A percentile compares a stretch with the other conserved stretches of the same genome.
Conservation (phyloP, 2,797 vertebrate genomes). For the Anguilla anguilla region DNA sequence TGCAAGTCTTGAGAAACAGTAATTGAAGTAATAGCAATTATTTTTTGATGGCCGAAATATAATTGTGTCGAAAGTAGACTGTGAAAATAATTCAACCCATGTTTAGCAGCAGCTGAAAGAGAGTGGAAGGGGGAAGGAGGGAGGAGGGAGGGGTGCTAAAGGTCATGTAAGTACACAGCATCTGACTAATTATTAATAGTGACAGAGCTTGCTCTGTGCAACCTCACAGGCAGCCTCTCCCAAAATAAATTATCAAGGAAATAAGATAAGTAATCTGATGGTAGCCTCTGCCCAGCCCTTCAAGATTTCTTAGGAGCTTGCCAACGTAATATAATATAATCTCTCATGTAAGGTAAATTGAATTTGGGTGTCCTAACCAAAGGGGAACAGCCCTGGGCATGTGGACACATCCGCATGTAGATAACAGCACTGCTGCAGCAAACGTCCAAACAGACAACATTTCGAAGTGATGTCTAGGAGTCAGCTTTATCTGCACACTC, state of each 20-base stretch:
- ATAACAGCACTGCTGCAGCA: not conserved
- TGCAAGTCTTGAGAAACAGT: not conserved
- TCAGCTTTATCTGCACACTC: not conserved
- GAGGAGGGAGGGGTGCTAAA: not conserved
- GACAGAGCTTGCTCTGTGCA: not conserved
- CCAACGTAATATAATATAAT: not conserved
- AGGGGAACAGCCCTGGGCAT: not conserved
- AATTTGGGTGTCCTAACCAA: not conserved
- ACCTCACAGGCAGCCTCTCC: not conserved
- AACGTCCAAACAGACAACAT: not conserved
- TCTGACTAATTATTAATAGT: too few species aligned
- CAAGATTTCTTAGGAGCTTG: not conserved
- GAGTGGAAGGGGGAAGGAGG: too few species aligned
- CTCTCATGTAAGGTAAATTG: slow-evolving; percentile 5
- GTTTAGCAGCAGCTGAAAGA: not conserved
- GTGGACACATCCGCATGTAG: too few species aligned
- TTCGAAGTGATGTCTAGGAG: not conserved
- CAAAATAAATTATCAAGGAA: slow-evolving; percentile 2
- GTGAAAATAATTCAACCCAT: not conserved
- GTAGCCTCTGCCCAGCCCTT: not conserved
- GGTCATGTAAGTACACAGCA: not conserved
- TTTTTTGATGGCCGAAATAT: not conserved
- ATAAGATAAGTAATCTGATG: not conserved
- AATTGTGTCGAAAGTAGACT: not conserved
- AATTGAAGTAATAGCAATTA: not conserved